phyloP scores from a whole-genome alignment of 2,113 vertebrate species.

The Oncorhynchus gorbuscha region DNA sequence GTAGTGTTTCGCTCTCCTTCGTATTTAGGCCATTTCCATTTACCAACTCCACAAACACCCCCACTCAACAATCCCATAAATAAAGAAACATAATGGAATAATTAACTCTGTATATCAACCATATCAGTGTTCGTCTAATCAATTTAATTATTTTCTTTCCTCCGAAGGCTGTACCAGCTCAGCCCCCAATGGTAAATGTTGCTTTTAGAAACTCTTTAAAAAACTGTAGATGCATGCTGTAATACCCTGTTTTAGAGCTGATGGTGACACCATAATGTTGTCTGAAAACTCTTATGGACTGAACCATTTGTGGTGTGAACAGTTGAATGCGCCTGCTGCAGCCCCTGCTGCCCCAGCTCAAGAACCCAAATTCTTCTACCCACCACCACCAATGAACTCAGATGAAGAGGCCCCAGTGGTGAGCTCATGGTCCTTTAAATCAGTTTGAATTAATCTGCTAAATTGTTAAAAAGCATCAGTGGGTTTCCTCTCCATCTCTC shows the following conservation, averaged over 20 bases:
- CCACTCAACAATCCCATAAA: too few relatives aligned
- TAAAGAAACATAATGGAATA: not conserved
- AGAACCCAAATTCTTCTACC: not conserved
- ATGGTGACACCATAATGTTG: not conserved
- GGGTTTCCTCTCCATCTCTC: too few relatives aligned
- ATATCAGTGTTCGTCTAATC: conserved; percentile 26
- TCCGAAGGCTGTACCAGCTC: conserved; percentile 33
- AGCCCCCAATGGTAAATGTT: conserved; percentile 14
- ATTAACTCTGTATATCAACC: not conserved
- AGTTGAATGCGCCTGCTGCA: not conserved
- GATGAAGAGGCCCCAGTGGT: not conserved
- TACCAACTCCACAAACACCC: too few relatives aligned
- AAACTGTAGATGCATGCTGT: too few relatives aligned
- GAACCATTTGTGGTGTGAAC: not conserved
- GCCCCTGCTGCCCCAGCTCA: not conserved
- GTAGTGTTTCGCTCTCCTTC: too few relatives aligned
- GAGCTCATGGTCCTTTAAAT: not conserved
- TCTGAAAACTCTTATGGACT: not conserved
- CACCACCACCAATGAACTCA: not conserved
- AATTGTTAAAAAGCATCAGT: too few relatives aligned
- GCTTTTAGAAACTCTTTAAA: not conserved
- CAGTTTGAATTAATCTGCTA: not conserved
- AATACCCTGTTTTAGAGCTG: too few relatives aligned
- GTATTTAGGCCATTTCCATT: too few relatives aligned
- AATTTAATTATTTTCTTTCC: not conserved